Percentiles rank a stretch among this genome's conserved stretches.
phyloP scores from a whole-genome alignment of 2,797 vertebrate genomes.

The Astyanax mexicanus region DNA sequence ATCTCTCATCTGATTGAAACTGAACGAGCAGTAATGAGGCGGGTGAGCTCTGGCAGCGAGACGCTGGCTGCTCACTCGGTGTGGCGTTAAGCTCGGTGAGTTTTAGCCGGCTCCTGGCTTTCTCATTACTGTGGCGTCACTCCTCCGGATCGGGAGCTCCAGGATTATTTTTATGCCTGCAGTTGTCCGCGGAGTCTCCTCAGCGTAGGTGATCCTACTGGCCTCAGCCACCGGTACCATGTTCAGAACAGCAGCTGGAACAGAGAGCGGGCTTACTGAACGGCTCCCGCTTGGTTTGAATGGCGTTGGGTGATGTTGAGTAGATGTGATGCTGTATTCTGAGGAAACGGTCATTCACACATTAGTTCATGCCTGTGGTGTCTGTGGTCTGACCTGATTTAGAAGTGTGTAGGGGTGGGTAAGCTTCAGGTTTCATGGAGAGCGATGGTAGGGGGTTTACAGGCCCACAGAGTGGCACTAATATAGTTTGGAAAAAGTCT shows the following conservation, averaged over 20 bases:
- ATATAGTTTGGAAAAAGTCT: no score
- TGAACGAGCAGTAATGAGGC: background rate
- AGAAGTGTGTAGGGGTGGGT: background rate
- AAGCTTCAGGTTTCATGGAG: background rate
- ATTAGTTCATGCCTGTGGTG: background rate
- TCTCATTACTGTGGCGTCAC: conserved; percentile 56
- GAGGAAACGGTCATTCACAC: background rate
- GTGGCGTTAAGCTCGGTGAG: background rate
- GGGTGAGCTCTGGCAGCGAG: background rate
- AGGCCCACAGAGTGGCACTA: no score
- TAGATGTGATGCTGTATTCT: background rate
- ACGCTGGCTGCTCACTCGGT: background rate
- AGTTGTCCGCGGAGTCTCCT: conserved; percentile 28
- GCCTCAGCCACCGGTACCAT: conserved; percentile 5
- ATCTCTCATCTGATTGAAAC: background rate
- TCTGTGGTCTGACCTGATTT: background rate
- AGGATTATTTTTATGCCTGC: conserved; percentile 45
- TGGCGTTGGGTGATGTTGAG: background rate
- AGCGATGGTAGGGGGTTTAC: no score
- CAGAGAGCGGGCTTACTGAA: background rate
- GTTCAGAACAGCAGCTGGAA: background rate
- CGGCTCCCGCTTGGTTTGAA: background rate
- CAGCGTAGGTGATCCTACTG: conserved; percentile 1
- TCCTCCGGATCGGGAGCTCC: conserved; percentile 37
- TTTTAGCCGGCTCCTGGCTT: conserved; percentile 53